A percentile compares a stretch with the other conserved stretches of the same genome.
These are phyloP conservation scores for Megalops atlanticus DNA, from an alignment of 2,113 vertebrate genomes.

Conservation along the genomic window DNA sequence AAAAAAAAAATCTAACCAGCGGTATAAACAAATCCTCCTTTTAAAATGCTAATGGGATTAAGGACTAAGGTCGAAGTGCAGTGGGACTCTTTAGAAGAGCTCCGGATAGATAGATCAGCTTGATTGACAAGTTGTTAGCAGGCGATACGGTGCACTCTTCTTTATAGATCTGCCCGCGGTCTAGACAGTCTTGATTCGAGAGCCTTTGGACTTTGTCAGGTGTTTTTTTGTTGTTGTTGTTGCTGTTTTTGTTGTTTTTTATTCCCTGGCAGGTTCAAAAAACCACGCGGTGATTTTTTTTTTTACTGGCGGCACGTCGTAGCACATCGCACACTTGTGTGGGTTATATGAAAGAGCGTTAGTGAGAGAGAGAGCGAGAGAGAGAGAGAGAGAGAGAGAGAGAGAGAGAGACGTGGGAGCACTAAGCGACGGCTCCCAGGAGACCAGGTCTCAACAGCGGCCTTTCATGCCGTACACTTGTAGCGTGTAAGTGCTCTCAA, in stretches of 20 bases:
- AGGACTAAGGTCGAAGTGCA: not conserved
- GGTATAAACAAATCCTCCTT: not conserved
- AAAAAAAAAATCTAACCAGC: conserved; percentile 16
- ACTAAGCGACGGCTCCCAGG: conserved; percentile 36
- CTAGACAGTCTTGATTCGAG: not conserved
- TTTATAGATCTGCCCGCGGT: conserved; percentile 35
- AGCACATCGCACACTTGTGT: not conserved
- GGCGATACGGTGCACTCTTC: conserved; percentile 14
- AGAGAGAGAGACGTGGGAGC: not conserved
- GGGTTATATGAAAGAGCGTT: not conserved
- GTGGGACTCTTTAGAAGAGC: not conserved
- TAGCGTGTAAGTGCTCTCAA: conserved; percentile 42
- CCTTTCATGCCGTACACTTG: conserved; percentile 48
- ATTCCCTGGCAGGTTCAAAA: not conserved
- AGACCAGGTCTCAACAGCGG: conserved; percentile 45
- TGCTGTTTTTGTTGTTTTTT: too few relatives aligned
- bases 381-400: not conserved
- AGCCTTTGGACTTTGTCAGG: not conserved
- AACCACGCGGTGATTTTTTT: conserved; percentile 1
- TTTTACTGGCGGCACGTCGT: not conserved
- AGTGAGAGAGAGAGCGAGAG: not conserved
- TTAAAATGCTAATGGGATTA: conserved; percentile 25
- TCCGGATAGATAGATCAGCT: not conserved
- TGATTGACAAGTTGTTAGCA: conserved; percentile 33
- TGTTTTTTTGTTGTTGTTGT: too few relatives aligned